Base-by-base conservation (phyloP, 2,797 vertebrate genomes). In the Chelidonichthys spinosus region DNA sequence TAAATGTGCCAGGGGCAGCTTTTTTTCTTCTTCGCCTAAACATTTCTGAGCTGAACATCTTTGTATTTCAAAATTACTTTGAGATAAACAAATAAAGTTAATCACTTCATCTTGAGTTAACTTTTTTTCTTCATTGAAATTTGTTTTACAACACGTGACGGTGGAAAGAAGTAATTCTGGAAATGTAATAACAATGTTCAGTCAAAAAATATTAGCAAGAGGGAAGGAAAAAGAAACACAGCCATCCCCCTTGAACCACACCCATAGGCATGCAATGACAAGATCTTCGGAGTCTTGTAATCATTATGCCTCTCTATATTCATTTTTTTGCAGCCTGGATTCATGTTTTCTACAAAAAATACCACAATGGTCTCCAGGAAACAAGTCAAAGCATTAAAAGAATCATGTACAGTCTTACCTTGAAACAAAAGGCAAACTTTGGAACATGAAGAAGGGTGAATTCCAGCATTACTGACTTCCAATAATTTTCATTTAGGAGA, bases 41-140 rank as follows among this genome's bases (percentile, higher is more conserved):
- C 35, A 63, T 35, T 64, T 63, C 15, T 25, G 14, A 70, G 14
- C 17, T n/a, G 25, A 63, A 37, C 6, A 40, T 36, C 17, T 76
- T 75, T 40, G n/a, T 5, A 6, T 36, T 56, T 44, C 6, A 60
- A 67, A 63, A 44, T 33, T 2, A 50, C 3, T 36, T 11, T 55
- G 6, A 64, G 2, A 43, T 32, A 15, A 58, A 7, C 7, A 46
- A 49, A 32, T 25, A 4, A 63, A 68, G 49, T 7, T 3, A 2
- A 50, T 39, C 2, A 33, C 3, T 50, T 47, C n/a, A 2, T 50
- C 54, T 61, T 44, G 11, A 53, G 13, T 11, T 37, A 18, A 49
- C 2, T 59, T 40, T 15, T 52, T 52, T 32, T 25, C 13, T 53
- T 53, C 13, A 53, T 53, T 32, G 25, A 5, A 18, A 53, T 53